Conservation (phyloP, 2,113 vertebrate genomes). For the Regulus satrapa region DNA sequence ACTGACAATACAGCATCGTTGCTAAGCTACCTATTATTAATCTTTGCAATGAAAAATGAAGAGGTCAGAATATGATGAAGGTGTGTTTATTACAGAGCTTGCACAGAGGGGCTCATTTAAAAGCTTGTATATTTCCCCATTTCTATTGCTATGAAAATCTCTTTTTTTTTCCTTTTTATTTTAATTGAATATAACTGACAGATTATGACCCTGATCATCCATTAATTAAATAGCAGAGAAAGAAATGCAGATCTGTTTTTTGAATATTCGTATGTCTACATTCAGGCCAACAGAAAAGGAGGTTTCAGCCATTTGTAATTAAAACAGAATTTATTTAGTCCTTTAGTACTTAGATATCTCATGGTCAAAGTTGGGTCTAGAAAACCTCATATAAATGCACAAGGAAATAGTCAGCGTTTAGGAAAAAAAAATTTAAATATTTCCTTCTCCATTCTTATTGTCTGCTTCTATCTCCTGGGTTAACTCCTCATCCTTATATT, state of each 20-base stretch:
- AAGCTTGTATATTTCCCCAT: conserved; percentile 6
- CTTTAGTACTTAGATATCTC: background rate
- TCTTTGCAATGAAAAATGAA: conserved; percentile 65
- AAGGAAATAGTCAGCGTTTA: background rate
- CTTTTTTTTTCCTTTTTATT: background rate
- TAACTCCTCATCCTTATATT: background rate
- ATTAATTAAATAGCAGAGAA: background rate
- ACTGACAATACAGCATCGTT: conserved; percentile 64
- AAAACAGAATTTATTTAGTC: background rate
- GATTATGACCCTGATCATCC: background rate
- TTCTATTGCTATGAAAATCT: background rate
- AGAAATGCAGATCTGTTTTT: background rate
- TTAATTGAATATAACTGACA: background rate
- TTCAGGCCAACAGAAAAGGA: background rate
- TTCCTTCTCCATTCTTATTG: background rate
- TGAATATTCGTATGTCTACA: background rate
- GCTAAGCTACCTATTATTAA: conserved; percentile 74
- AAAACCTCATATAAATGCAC: background rate
- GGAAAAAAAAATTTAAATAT: background rate
- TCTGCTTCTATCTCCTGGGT: background rate
- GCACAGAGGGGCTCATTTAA: conserved; percentile 34
- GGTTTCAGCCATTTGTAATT: background rate
- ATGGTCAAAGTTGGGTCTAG: background rate
- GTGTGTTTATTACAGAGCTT: conserved; percentile 47
- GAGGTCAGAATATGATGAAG: conserved; percentile 58